Evolutionary conservation across 2,113 vertebrate genomes (phyloP).

Genomic region (Ptilonorhynchus violaceus): DNA sequence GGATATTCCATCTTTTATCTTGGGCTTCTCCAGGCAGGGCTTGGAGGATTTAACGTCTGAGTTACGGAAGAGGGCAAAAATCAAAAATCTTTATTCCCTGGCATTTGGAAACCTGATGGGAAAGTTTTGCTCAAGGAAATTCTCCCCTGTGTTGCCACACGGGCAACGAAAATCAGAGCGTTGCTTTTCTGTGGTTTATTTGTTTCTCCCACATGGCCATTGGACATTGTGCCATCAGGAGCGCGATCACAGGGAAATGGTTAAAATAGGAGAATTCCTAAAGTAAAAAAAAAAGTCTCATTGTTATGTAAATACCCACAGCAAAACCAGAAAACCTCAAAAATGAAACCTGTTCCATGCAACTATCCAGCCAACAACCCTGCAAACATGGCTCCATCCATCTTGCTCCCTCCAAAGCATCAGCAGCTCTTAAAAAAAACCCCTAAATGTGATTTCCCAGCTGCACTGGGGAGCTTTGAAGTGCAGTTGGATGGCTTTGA

Average conservation of each 20-base stretch:
- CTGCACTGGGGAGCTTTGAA: neutral
- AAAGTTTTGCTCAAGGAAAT: neutral
- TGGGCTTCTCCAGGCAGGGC: neutral
- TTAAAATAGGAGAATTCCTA: neutral
- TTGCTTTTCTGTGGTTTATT: neutral
- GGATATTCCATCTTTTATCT: constrained; percentile 49
- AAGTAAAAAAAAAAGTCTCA: neutral
- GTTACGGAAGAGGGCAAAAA: constrained; percentile 16
- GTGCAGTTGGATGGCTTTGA: neutral
- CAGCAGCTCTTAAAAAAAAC: neutral
- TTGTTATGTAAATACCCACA: neutral
- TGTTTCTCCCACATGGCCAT: neutral
- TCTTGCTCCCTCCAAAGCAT: neutral
- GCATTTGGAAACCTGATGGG: neutral
- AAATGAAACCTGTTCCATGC: neutral
- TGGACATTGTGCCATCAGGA: neutral
- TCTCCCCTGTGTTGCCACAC: neutral
- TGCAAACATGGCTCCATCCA: neutral
- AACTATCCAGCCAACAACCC: neutral
- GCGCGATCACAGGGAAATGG: neutral
- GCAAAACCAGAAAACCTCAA: neutral
- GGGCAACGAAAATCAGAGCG: neutral
- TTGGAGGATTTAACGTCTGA: constrained; percentile 1
- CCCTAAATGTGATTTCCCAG: neutral
- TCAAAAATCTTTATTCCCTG: neutral